Percentiles rank a stretch among this genome's conserved stretches.
Evolutionary conservation across 2,888 invertebrate species (phyloP).

Genomic region (Microctonus aethiopoides): DNA sequence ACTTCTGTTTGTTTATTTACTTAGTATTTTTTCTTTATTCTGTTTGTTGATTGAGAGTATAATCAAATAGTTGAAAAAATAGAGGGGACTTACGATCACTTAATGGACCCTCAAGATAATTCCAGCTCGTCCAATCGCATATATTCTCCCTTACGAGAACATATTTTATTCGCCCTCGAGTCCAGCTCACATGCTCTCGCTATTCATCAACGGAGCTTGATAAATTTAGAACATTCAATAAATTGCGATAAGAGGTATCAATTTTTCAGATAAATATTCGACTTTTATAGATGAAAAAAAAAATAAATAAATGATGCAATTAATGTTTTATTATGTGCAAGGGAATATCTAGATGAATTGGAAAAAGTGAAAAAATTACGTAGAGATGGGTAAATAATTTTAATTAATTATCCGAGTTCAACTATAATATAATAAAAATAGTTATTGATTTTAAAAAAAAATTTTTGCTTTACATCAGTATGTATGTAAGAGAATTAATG

Average conservation of each 20-base stretch:
- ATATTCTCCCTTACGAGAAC: conserved; percentile 40
- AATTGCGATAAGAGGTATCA: background rate
- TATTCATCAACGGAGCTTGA: conserved; percentile 54
- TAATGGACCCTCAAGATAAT: background rate
- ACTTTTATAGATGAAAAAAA: background rate
- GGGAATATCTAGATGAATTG: conserved; percentile 18
- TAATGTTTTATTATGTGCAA: background rate
- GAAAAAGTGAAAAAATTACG: conserved; percentile 32
- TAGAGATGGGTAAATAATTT: conserved; percentile 34
- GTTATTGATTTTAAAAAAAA: background rate
- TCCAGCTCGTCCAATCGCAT: background rate
- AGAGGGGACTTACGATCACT: conserved; percentile 16
- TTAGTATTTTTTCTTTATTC: background rate
- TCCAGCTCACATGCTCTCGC: conserved; percentile 55
- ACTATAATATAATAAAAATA: background rate
- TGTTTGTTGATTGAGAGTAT: conserved; percentile 11
- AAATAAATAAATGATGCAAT: background rate
- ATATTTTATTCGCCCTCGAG: conserved; percentile 51
- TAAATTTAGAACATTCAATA: conserved; percentile 35
- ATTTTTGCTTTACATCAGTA: conserved; percentile 39
- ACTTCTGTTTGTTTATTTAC: background rate
- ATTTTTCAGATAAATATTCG: background rate
- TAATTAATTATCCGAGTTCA: background rate
- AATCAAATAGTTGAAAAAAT: conserved; percentile 17
- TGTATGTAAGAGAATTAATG: conserved; percentile 47